Conservation (phyloP, 2,113 vertebrate species). For the Corythoichthys intestinalis region DNA sequence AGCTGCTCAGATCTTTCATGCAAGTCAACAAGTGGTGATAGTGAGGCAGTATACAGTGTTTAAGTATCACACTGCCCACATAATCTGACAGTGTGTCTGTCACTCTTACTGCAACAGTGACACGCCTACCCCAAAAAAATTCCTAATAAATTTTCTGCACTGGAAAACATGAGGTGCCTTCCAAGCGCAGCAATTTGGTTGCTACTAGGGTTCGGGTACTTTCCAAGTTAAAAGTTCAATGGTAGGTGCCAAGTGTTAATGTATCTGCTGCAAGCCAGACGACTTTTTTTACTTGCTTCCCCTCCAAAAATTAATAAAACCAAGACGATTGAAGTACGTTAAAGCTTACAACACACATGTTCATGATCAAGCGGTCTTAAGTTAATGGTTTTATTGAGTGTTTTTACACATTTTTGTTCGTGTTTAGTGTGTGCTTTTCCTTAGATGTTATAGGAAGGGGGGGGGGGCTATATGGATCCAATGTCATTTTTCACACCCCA, state of each 20-base stretch:
- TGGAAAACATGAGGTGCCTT: not conserved
- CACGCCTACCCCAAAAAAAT: not conserved
- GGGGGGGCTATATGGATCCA: too few relatives aligned
- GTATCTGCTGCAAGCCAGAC: not conserved
- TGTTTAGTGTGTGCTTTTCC: constrained; percentile 6
- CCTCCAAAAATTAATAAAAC: not conserved
- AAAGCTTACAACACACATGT: constrained; percentile 1
- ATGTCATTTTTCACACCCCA: not conserved
- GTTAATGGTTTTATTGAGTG: not conserved
- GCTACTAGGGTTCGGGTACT: constrained; percentile 4
- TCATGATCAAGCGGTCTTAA: constrained; percentile 4
- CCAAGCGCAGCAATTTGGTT: not conserved
- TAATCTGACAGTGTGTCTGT: not conserved
- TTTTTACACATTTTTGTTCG: constrained; percentile 25
- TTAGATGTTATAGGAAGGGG: too few relatives aligned
- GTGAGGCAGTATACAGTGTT: constrained; percentile 19
- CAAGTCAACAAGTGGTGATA: constrained; percentile 63
- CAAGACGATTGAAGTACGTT: not conserved
- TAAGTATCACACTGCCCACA: constrained; percentile 20
- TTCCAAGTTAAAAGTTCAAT: not conserved
- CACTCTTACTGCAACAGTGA: constrained; percentile 21
- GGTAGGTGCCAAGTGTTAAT: not conserved
- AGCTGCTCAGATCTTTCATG: constrained; percentile 71
- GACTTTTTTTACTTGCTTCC: not conserved
- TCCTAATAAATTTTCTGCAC: not conserved